A percentile compares a stretch with the other conserved stretches of the same genome.
Conservation (phyloP, 1,140 invertebrate species). For the Drosophila ficusphila region DNA sequence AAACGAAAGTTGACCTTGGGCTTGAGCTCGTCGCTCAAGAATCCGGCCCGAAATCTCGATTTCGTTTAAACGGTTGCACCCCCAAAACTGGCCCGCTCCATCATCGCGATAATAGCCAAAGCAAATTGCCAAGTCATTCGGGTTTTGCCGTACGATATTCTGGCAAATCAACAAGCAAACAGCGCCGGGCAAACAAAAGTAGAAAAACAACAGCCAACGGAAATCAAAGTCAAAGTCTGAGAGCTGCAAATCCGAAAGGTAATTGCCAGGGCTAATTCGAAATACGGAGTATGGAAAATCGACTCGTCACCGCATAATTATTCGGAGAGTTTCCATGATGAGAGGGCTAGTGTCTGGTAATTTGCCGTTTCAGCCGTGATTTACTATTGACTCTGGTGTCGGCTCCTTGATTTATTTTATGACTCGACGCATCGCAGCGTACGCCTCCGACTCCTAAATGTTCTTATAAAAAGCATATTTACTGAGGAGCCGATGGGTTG, state of each 20-base stretch:
- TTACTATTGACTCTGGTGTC: slow-evolving; percentile 77
- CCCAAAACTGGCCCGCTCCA: slow-evolving; percentile 26
- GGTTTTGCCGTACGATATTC: slow-evolving; percentile 31
- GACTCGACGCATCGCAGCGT: slow-evolving; percentile 67
- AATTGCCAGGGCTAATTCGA: slow-evolving; percentile 69
- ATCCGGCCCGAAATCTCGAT: slow-evolving; percentile 16
- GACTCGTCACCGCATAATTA: slow-evolving; percentile 66
- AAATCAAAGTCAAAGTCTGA: slow-evolving; percentile 54
- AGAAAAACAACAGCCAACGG: slow-evolving; percentile 2
- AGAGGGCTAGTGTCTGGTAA: slow-evolving; percentile 36
- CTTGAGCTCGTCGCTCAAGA: background rate
- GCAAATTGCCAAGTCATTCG: slow-evolving; percentile 55
- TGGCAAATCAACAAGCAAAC: slow-evolving; percentile 50
- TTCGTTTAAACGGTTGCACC: slow-evolving; percentile 37
- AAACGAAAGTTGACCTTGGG: slow-evolving; percentile 33
- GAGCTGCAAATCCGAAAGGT: slow-evolving; percentile 62
- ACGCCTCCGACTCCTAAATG: slow-evolving; percentile 8
- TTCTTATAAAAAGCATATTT: background rate
- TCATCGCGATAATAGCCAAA: slow-evolving; percentile 40
- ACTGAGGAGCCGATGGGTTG: background rate
- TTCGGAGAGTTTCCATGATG: slow-evolving; percentile 27
- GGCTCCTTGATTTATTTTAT: slow-evolving; percentile 79
- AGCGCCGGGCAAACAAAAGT: slow-evolving; percentile 24
- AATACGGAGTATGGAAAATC: slow-evolving; percentile 24
- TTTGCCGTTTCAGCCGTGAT: slow-evolving; percentile 65